Evolutionary conservation across 53 echinoderm and acorn worm genomes (phyloP).

Genomic region (Stichopus horrens): DNA sequence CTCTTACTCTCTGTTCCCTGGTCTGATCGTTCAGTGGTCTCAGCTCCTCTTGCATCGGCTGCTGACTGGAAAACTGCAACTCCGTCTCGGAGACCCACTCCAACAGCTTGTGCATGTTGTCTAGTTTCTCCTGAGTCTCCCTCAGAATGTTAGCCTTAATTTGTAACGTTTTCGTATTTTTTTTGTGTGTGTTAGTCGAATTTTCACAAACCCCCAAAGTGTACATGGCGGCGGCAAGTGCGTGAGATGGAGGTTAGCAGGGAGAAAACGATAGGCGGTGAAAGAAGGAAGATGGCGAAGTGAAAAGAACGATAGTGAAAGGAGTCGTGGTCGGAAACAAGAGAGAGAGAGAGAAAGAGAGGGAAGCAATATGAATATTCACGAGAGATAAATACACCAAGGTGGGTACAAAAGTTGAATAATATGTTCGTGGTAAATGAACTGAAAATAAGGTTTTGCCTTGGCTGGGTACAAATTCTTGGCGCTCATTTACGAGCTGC

Average conservation of each 20-base stretch:
- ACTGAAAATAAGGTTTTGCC: no score
- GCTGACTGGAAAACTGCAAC: constrained; percentile 75
- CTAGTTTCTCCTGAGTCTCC: constrained; percentile 89
- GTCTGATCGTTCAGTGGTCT: constrained; percentile 81
- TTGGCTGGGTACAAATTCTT: no score
- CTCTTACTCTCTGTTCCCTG: constrained; percentile 76
- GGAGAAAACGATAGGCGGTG: constrained; percentile 16
- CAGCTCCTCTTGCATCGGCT: constrained; percentile 90
- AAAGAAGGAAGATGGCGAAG: constrained; percentile 37
- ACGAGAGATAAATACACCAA: constrained; percentile 23
- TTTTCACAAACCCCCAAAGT: constrained; percentile 14
- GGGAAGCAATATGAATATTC: constrained; percentile 40
- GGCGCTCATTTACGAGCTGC: no score
- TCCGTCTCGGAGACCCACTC: constrained; percentile 89
- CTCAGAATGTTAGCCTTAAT: constrained; percentile 73
- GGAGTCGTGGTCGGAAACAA: background rate
- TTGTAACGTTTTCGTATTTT: no score
- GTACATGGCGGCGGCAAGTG: constrained; percentile 14
- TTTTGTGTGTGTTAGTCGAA: constrained; percentile 38
- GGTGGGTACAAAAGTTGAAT: background rate
- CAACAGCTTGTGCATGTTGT: constrained; percentile 77
- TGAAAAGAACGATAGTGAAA: constrained; percentile 13
- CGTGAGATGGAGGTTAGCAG: constrained; percentile 13
- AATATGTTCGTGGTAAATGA: background rate
- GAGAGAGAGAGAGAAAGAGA: constrained; percentile 23